Percentiles rank a stretch among this genome's conserved stretches.
Conservation (phyloP, 2,113 vertebrate species). For the Poecilia latipinna region DNA sequence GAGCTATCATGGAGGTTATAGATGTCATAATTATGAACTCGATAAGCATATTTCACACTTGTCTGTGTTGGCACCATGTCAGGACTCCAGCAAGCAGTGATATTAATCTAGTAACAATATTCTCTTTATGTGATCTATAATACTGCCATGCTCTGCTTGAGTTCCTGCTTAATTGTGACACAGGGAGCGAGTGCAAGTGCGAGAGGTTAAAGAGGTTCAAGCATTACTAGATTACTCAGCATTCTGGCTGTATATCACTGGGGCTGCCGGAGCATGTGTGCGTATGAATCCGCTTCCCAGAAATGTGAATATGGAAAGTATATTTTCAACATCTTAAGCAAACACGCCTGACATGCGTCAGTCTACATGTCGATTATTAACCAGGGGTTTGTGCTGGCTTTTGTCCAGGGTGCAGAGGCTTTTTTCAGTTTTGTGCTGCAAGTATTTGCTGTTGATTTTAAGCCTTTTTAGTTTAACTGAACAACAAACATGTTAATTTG, state of each 20-base stretch:
- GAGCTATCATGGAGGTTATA: constrained; percentile 85
- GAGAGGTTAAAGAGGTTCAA: constrained; percentile 65
- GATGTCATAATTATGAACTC: constrained; percentile 96
- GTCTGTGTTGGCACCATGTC: constrained; percentile 68
- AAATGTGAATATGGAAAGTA: background rate
- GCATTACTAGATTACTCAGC: constrained; percentile 59
- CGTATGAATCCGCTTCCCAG: background rate
- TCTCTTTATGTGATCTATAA: constrained; percentile 78
- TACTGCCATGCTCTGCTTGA: constrained; percentile 61
- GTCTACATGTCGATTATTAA: background rate
- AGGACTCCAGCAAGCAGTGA: constrained; percentile 53
- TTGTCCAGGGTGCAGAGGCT: background rate
- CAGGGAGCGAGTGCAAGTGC: constrained; percentile 34
- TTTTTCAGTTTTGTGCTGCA: background rate
- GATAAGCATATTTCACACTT: constrained; percentile 86
- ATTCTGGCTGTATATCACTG: constrained; percentile 45
- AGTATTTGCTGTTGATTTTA: background rate
- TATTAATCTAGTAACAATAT: constrained; percentile 85
- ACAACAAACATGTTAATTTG: no score
- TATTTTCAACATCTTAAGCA: background rate
- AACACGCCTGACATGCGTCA: background rate
- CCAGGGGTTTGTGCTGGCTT: background rate
- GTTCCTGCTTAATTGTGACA: constrained; percentile 71
- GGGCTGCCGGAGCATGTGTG: constrained; percentile 4
- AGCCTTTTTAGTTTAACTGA: background rate